Evolutionary conservation across 2,113 vertebrate species (phyloP), one percentile per base, ranked within the genome.

Genomic region (Eupsittula cactorum): DNA sequence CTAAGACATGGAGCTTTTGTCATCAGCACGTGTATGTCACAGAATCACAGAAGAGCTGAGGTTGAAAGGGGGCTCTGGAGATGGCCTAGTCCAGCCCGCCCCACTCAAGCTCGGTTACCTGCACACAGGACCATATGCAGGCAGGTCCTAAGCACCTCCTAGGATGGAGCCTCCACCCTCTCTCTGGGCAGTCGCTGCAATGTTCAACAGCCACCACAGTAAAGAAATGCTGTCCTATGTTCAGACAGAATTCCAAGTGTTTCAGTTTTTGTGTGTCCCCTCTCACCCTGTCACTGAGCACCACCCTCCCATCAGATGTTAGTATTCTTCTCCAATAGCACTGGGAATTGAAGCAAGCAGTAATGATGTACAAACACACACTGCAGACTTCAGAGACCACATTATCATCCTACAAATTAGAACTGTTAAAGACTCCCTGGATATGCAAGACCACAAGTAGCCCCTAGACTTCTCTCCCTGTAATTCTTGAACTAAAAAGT

Each of bases 21-120:
- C 27, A 60, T 28, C 57, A 49, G 6, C 15, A n/a, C 4, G 4
- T n/a, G 2, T 14, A 44, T 29, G 24, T 31, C 55, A 60, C 37
- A 86, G 42, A 62, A 63, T 25, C 23, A 57, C 23, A 31, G 37
- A 74, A 37, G 42, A 35, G 33, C 57, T 35, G 57, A 59, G 29
- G 16, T 0, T 74, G 11, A 41, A 37, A 67, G 50, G 23, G 10
- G 28, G 9, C 46, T 53, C 69, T 74, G 60, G 29, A n/a, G 16
- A 33, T 8, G 7, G 9, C 3, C 46, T 6, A 35, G 59, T 15
- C 7, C 69, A 69, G 35, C 2, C 7, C 5, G 0, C 6, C 8
- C 27, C 3, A 4, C 33, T 33, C 29, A 16, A 28, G 35, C 49
- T 62, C 53, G 23, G 25, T 5, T 13, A 33, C 25, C 70, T 41